Percentiles rank a stretch among this genome's conserved stretches.
These are phyloP conservation scores for Girardinus metallicus DNA, from an alignment of 2,797 vertebrate species.

Conservation along the genomic window DNA sequence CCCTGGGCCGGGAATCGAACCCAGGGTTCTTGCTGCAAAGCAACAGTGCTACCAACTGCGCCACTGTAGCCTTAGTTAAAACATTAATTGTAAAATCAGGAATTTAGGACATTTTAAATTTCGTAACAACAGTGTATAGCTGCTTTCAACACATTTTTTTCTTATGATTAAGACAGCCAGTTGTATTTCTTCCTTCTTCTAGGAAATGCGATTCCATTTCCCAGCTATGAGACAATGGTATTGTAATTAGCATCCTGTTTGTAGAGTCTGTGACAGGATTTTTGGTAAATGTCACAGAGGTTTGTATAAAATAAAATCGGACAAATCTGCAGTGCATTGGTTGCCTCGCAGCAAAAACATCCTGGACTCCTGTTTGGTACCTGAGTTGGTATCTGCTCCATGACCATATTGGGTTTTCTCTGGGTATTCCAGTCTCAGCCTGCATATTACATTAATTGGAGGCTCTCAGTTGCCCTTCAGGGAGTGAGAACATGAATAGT, in stretches of 20 bases:
- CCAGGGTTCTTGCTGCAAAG: no score
- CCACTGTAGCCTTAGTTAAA: neutral
- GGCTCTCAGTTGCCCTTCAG: neutral
- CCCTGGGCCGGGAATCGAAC: no score
- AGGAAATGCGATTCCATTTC: slow-evolving; percentile 48
- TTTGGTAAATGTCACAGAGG: neutral
- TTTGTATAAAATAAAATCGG: neutral
- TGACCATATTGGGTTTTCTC: neutral
- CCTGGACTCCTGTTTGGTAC: neutral
- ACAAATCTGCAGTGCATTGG: neutral
- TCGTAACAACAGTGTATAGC: neutral
- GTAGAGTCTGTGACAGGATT: neutral
- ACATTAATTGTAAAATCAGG: neutral
- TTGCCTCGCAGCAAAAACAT: neutral
- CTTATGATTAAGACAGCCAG: neutral
- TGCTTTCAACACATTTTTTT: neutral
- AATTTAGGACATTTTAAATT: neutral
- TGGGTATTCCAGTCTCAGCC: neutral
- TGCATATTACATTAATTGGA: neutral
- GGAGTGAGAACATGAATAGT: neutral
- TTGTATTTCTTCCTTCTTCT: slow-evolving; percentile 1
- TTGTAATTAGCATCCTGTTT: slow-evolving; percentile 40
- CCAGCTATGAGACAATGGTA: slow-evolving; percentile 16
- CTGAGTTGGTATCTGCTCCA: neutral
- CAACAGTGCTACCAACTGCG: no score